Percentiles rank a stretch among this genome's conserved stretches.
These are phyloP conservation scores for Cacatua alba DNA, from an alignment of 2,113 vertebrate species.

Conservation along the genomic window DNA sequence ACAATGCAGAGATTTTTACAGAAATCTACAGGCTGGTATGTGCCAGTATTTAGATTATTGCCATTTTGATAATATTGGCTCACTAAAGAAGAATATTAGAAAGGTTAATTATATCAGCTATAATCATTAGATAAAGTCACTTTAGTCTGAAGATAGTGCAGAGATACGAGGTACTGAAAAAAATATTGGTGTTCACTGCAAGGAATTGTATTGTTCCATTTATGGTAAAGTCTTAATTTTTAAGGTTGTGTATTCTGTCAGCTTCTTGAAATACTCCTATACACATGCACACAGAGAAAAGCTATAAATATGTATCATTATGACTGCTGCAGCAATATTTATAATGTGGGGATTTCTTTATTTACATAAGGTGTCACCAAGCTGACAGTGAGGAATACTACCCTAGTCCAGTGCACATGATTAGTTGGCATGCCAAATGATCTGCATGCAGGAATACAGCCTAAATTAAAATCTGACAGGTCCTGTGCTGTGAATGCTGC, in stretches of 20 bases:
- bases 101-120: background rate
- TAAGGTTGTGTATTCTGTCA: background rate
- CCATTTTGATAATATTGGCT: background rate
- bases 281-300: background rate
- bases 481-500: background rate
- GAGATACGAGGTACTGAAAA: background rate
- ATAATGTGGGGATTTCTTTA: background rate
- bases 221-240: background rate
- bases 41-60: background rate
- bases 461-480: background rate
- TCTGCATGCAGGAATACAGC: background rate
- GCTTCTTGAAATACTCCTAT: background rate
- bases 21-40: background rate
- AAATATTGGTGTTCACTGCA: background rate
- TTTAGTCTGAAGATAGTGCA: background rate
- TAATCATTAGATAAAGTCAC: background rate
- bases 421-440: background rate
- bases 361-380: background rate
- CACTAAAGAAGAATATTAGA: background rate
- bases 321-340: background rate
- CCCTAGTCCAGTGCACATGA: background rate
- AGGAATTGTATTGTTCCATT: background rate
- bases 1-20: background rate
- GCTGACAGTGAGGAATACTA: background rate
- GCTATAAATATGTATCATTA: background rate